A percentile compares a stretch with the other conserved stretches of the same genome.
Conservation (phyloP, 30 jellyfish, hydroid and myxozoan genomes). For the Aurelia coerulea region DNA sequence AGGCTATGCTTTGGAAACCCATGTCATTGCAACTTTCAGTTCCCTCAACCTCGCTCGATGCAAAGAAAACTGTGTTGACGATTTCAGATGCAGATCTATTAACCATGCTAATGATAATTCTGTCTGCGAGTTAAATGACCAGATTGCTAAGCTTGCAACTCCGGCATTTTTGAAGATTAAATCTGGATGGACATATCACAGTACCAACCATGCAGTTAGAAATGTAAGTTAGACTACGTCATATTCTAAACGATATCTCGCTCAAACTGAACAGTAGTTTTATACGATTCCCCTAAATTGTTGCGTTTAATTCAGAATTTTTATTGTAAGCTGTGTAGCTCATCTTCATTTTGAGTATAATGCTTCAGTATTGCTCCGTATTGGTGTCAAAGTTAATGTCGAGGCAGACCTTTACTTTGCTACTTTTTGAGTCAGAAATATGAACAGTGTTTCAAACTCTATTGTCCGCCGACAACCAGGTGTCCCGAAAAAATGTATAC, state of each 20-base stretch:
- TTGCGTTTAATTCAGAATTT: too few relatives aligned
- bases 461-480: too few relatives aligned
- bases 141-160: not conserved
- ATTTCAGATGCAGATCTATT: constrained; percentile 13
- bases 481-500: too few relatives aligned
- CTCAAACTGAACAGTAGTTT: too few relatives aligned
- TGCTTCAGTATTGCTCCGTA: too few relatives aligned
- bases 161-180: not conserved
- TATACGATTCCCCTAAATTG: too few relatives aligned
- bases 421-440: too few relatives aligned
- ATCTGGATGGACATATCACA: constrained; percentile 14
- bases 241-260: not conserved
- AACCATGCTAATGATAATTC: constrained; percentile 4
- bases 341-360: too few relatives aligned
- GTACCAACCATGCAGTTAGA: constrained; percentile 8
- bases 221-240: not conserved
- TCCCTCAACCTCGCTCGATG: not conserved
- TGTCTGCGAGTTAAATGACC: constrained; percentile 16
- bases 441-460: too few relatives aligned
- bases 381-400: too few relatives aligned
- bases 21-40: not conserved
- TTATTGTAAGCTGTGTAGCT: too few relatives aligned
- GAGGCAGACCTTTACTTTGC: too few relatives aligned
- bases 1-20: constrained; percentile 4
- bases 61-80: constrained; percentile 2